phyloP scores from a whole-genome alignment of 1,140 invertebrate genomes.

The Triops cancriformis region DNA sequence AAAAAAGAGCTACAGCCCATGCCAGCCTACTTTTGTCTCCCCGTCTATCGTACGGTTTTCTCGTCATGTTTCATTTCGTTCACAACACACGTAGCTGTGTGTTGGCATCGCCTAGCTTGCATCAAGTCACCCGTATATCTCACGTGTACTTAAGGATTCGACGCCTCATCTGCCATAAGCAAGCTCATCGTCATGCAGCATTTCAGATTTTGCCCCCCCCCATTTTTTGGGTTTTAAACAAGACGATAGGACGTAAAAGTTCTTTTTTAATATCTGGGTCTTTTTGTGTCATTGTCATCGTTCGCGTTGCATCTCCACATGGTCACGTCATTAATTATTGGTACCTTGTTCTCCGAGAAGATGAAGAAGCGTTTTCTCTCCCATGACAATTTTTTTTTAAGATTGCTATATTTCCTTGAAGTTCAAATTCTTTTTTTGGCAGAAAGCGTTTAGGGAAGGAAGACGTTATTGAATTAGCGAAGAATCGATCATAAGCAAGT shows the following conservation, averaged over 20 bases:
- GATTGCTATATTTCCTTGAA: background rate
- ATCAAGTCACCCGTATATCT: constrained; percentile 9
- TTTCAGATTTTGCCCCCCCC: too few species aligned
- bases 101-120: background rate
- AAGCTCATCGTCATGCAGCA: background rate
- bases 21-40: background rate
- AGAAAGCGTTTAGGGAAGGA: background rate
- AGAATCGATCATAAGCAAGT: background rate
- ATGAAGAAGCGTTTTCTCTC: background rate
- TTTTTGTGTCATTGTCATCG: background rate
- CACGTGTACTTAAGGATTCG: constrained; percentile 10
- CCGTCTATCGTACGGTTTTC: background rate
- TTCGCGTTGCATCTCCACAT: background rate
- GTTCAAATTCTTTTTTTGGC: background rate
- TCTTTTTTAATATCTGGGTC: background rate
- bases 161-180: background rate
- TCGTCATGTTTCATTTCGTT: constrained; percentile 5
- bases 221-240: background rate
- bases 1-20: constrained; percentile 3
- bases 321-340: background rate
- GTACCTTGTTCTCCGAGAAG: background rate
- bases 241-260: background rate
- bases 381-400: background rate
- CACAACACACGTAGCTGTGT: background rate
- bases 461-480: constrained; percentile 1